Conservation (phyloP, 2,888 invertebrate genomes). For the Macrosiphum euphorbiae region DNA sequence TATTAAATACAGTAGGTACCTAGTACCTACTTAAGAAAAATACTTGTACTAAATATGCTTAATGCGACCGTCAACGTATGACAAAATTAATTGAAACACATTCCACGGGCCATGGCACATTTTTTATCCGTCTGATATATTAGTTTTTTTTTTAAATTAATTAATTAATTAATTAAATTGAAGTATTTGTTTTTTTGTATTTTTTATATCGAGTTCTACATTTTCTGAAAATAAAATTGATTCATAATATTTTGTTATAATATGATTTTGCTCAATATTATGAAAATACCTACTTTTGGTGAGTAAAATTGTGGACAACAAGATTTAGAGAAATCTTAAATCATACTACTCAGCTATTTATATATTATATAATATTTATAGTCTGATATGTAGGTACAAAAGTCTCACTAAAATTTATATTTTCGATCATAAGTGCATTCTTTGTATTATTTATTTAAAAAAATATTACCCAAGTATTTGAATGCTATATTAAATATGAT, state of each 20-base stretch:
- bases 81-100: not conserved
- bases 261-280: no score
- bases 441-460: not conserved
- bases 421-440: not conserved
- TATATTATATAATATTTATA: not conserved
- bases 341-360: not conserved
- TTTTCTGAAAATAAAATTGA: not conserved
- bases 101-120: not conserved
- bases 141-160: not conserved
- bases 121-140: not conserved
- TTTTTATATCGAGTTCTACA: not conserved
- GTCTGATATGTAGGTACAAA: not conserved
- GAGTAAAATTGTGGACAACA: not conserved
- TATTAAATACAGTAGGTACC: not conserved
- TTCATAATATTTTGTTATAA: not conserved
- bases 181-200: no score
- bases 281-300: not conserved
- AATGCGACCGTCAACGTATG: not conserved
- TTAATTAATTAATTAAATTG: not conserved
- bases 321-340: not conserved
- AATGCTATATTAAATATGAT: not conserved
- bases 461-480: not conserved
- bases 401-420: not conserved
- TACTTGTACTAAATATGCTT: not conserved
- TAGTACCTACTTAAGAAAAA: not conserved